Percentiles rank a stretch among this genome's conserved stretches.
Evolutionary conservation across 2,888 invertebrate species (phyloP).

Genomic region (Apotomis betuletana): DNA sequence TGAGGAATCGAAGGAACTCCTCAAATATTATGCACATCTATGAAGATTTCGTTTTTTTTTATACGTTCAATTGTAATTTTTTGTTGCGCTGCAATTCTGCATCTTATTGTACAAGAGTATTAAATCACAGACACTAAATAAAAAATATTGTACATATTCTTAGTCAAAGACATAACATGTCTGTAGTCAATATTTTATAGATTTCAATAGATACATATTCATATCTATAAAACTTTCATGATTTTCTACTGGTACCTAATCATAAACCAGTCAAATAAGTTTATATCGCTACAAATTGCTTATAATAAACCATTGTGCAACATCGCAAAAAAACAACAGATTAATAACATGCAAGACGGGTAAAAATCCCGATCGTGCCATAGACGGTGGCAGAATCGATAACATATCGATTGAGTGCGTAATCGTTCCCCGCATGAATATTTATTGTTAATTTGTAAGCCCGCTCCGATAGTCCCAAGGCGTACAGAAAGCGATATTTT

Average conservation of each 20-base stretch:
- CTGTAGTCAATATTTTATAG: no score
- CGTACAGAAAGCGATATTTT: conserved; percentile 69
- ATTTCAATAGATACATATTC: neutral
- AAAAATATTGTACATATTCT: no score
- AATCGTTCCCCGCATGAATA: conserved; percentile 71
- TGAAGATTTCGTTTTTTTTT: no score
- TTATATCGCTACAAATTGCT: conserved; percentile 24
- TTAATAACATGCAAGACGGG: conserved; percentile 46
- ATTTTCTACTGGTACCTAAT: neutral
- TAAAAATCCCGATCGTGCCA: conserved; percentile 54
- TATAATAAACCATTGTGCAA: conserved; percentile 17
- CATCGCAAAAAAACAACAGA: conserved; percentile 19
- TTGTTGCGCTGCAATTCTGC: no score
- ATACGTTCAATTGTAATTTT: no score
- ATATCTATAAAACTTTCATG: neutral
- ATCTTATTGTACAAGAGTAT: no score
- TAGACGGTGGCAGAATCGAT: conserved; percentile 57
- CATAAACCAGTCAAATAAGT: conserved; percentile 10
- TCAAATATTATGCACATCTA: no score
- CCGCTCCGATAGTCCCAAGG: conserved; percentile 72
- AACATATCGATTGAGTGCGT: conserved; percentile 54
- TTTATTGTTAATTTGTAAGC: conserved; percentile 80
- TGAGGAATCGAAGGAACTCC: no score
- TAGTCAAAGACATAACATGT: no score
- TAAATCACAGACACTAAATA: no score